phyloP scores from a whole-genome alignment of 2,797 vertebrate genomes.

The Propithecus perrieri region DNA sequence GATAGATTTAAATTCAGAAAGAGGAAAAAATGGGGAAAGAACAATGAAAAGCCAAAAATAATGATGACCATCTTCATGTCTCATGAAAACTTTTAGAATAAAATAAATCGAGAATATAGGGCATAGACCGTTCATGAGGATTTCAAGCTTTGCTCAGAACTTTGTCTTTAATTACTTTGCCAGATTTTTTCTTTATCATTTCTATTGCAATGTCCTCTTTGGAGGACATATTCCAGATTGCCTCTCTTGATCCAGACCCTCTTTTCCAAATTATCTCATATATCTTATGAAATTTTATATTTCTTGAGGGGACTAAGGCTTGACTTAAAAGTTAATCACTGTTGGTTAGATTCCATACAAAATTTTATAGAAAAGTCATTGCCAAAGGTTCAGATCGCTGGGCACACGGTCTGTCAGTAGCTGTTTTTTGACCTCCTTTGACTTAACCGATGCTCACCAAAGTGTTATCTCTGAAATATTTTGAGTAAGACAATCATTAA shows the following conservation, averaged over 20 bases:
- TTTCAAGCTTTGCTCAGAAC: not conserved
- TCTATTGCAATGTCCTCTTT: not conserved
- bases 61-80: conserved; percentile 31
- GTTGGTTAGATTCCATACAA: not conserved
- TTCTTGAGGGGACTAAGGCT: not conserved
- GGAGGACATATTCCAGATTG: not conserved
- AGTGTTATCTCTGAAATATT: not conserved
- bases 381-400: not conserved
- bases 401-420: not conserved
- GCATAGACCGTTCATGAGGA: not conserved
- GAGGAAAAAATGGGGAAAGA: conserved; percentile 65
- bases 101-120: conserved; percentile 18
- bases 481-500: not conserved
- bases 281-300: not conserved
- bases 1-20: conserved; percentile 67
- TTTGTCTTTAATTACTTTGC: not conserved
- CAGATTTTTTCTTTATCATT: not conserved
- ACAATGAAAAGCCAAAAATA: conserved; percentile 60
- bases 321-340: not conserved
- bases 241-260: not conserved
- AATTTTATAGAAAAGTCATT: not conserved
- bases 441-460: not conserved
- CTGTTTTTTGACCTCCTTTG: not conserved
- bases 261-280: not conserved
- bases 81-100: conserved; percentile 46